Evolutionary conservation across 2,888 invertebrate genomes (phyloP), one percentile per base, ranked within the genome.

Genomic region (Himalopsyche japonica): DNA sequence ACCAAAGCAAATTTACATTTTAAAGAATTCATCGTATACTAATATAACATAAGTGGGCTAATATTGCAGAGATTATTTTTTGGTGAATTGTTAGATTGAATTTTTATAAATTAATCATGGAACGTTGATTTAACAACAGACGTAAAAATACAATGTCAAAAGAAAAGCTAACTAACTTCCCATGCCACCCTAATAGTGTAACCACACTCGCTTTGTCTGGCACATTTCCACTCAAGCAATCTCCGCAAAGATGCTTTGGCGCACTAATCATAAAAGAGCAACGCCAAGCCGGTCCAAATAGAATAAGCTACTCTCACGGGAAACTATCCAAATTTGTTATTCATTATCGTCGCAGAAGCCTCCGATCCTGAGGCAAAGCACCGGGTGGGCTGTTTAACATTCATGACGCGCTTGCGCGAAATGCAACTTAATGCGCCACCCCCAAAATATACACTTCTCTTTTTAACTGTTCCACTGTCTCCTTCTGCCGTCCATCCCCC

Each of bases 331-430:
- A 82, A 84, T 84, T 84, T 84, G 84, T 82, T 84, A 84, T 86
- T 86, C 85, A 85, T 82, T 86, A 85, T 83, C 76, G 49, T 76
- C 76, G 70, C 70, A 27, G 27, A 70, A 70, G 70, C 70, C 70
- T 70, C 70, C 70, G 80, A 70, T 43, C n/a, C 76, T 18, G 76
- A 37, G 43, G n/a, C 30, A 43, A 76, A 24, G 81, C 48, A 76
- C 27, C 49, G 84, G 85, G 85, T 83, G 81, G 81, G 76, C 80
- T 80, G 80, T 76, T 82, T 82, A 84, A 84, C 81, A 89, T 90
- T 89, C 87, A 89, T 88, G 88, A 89, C 89, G 91, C 92, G 92
- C 92, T 91, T 92, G 92, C 92, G 92, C 91, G 90, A 87, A 27
- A 84, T 88, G 82, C 81, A 81, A 24, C 77, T 89, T 90, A 90